Evolutionary conservation across 2,888 invertebrate genomes (phyloP), one percentile per base, ranked within the genome.

Genomic region (Epistrophella euchroma): DNA sequence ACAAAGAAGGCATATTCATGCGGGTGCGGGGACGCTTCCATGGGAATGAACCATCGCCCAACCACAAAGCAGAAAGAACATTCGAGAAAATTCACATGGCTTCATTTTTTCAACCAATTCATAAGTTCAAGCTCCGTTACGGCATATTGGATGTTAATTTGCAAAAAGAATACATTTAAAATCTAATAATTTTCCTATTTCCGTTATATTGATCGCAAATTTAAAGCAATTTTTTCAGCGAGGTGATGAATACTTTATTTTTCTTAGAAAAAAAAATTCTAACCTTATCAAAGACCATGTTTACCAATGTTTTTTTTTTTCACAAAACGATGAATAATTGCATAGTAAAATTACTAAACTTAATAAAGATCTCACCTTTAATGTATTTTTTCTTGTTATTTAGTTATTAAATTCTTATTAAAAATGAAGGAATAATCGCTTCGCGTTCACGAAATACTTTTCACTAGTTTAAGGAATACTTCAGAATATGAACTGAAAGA

Each of bases 391-490:
- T 7, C 35, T 70, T 50, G 0, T 40, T 64, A 7, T 28, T 56
- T 56, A 64, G 19, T 62, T 35, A 62, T 45, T 62, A 40, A 15
- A 15, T 66, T 43, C 13, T 35, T 75, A 40, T 40, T 56, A 50
- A 72, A 72, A 78, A 78, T 72, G 43, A 28, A 68, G 77, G 82
- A 77, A 73, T 62, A 70, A 74, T 78, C 78, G 83, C 43, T 43
- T 50, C 19, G 74, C 78, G 66, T 74, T 83, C 78, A 84, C 74
- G 52, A 70, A 62, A 28, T 19, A 60, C 43, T 40, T 13, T 70
- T 64, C 74, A 71, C 76, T 62, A 43, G 37, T 55, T 35, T 22
- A 66, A 56, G 77, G 60, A 80, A 68, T 72, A 55, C 72, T 77
- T 50, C 37, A 68, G 52, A 72, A 72, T 43, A 64, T 72, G 52